A percentile compares a stretch with the other conserved stretches of the same genome.
phyloP scores from a whole-genome alignment of 35 echinoderm and acorn worm genomes.

The Heliocidaris erythrogramma region DNA sequence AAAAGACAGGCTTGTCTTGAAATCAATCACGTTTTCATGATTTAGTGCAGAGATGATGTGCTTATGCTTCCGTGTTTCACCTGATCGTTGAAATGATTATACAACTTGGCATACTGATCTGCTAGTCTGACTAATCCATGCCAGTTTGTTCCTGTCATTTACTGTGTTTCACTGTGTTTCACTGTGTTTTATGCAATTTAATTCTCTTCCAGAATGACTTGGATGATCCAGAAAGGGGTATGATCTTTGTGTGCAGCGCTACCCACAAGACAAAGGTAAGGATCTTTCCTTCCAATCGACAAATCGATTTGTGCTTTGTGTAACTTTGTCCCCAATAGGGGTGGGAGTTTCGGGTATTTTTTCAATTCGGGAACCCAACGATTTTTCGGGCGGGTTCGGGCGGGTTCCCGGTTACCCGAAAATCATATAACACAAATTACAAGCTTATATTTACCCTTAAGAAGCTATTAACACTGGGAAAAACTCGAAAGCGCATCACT shows the following conservation, averaged over 20 bases:
- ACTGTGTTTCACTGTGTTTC: not conserved
- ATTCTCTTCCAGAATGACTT: slow-evolving; percentile 78
- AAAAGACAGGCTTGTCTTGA: too few relatives aligned
- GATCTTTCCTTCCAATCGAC: too few relatives aligned
- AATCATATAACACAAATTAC: too few relatives aligned
- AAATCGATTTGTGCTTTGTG: too few relatives aligned
- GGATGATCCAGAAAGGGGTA: slow-evolving; percentile 94
- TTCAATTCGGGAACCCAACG: too few relatives aligned
- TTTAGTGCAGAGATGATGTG: slow-evolving; percentile 22
- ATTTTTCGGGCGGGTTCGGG: too few relatives aligned
- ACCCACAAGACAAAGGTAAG: slow-evolving; percentile 99
- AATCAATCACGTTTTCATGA: not conserved
- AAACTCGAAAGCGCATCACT: too few relatives aligned
- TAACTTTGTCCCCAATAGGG: too few relatives aligned
- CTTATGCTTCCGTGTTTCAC: slow-evolving; percentile 39
- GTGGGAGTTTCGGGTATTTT: too few relatives aligned
- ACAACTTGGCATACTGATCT: slow-evolving; percentile 22
- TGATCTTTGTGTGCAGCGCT: slow-evolving; percentile 99
- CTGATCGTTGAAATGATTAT: slow-evolving; percentile 12
- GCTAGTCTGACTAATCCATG: not conserved
- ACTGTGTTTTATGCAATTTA: not conserved
- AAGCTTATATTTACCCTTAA: too few relatives aligned
- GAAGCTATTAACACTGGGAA: too few relatives aligned
- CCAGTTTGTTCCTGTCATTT: not conserved
- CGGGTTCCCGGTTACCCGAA: too few relatives aligned